phyloP scores from a whole-genome alignment of 2,113 vertebrate species.

The Tenrec ecaudatus region DNA sequence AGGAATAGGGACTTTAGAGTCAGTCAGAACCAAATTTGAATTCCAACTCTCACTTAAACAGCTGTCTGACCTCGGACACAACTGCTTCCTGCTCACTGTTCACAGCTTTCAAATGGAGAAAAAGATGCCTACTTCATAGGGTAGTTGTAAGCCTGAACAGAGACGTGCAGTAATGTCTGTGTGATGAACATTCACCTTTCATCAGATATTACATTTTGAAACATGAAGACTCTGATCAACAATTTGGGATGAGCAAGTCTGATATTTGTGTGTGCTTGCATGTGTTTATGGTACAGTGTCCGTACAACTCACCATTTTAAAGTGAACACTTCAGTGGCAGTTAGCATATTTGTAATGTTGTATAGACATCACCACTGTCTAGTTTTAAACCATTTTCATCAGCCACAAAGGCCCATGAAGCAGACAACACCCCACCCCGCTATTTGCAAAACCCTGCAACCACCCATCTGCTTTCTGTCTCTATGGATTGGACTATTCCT shows the following conservation, averaged over 20 bases:
- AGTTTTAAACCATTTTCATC: background rate
- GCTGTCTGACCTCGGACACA: background rate
- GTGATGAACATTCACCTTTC: slow-evolving; percentile 17
- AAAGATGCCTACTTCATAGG: background rate
- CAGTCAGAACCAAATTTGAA: background rate
- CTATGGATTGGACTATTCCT: background rate
- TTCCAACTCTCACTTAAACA: background rate
- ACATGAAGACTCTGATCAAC: background rate
- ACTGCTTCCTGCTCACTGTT: background rate
- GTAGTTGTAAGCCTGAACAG: background rate
- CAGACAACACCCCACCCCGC: background rate
- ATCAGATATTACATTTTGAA: background rate
- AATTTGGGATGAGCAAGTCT: background rate
- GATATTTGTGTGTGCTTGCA: background rate
- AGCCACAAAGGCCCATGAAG: background rate
- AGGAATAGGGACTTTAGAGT: background rate
- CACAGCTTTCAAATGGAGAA: slow-evolving; percentile 2
- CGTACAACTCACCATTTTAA: slow-evolving; percentile 24
- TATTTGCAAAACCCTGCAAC: background rate
- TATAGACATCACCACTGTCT: background rate
- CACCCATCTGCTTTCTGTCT: background rate
- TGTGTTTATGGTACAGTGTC: slow-evolving; percentile 2
- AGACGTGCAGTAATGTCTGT: background rate
- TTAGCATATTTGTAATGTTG: slow-evolving; percentile 20
- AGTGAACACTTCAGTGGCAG: background rate